phyloP scores from a whole-genome alignment of 2,113 vertebrate species.

The Pandion haliaetus region DNA sequence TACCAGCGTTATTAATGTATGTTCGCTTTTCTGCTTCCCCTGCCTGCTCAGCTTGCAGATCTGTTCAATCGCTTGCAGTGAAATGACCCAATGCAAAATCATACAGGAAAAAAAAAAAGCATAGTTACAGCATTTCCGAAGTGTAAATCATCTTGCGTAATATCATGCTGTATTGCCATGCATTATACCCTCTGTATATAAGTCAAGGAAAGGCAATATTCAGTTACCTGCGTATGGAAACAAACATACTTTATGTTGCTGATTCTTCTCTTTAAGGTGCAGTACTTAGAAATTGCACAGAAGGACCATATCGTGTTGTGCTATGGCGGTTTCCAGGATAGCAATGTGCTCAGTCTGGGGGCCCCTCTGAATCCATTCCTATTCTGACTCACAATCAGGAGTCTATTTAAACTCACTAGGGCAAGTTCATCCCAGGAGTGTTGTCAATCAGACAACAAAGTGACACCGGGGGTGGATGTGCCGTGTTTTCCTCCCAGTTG shows the following conservation, averaged over 20 bases:
- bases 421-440: neutral
- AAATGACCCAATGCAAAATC: neutral
- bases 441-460: neutral
- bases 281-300: neutral
- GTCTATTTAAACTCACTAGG: neutral
- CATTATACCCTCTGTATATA: neutral
- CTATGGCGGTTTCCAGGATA: neutral
- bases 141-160: neutral
- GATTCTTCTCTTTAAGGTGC: neutral
- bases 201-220: neutral
- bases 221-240: neutral
- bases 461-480: neutral
- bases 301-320: neutral
- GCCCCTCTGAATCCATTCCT: neutral
- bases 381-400: neutral
- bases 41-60: neutral
- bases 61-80: neutral
- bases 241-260: neutral
- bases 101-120: neutral
- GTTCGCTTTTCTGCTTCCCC: neutral
- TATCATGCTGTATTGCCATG: neutral
- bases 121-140: neutral
- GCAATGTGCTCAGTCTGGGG: neutral
- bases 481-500: rapidly evolving
- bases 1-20: neutral